phyloP scores from a whole-genome alignment of 2,797 vertebrate genomes.

The Bradypus variegatus region DNA sequence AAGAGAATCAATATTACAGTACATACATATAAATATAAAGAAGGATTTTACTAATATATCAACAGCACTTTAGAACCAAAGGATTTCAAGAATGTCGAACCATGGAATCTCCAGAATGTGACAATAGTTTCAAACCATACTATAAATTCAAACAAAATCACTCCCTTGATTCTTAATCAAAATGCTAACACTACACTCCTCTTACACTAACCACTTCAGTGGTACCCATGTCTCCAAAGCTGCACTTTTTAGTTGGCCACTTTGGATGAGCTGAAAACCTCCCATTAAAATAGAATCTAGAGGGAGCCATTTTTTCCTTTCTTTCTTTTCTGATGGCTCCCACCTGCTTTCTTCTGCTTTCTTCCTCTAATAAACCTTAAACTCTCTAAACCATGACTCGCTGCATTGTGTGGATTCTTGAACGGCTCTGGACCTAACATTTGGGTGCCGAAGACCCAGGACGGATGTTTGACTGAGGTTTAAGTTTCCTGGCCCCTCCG shows the following conservation, averaged over 20 bases:
- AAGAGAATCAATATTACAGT: neutral
- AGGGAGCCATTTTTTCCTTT: too few relatives aligned
- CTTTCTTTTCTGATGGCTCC: too few relatives aligned
- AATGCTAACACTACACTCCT: neutral
- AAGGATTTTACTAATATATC: neutral
- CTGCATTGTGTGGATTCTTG: too few relatives aligned
- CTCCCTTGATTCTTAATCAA: neutral
- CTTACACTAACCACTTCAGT: neutral
- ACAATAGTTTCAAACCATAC: neutral
- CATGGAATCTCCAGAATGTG: neutral
- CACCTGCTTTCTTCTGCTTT: too few relatives aligned
- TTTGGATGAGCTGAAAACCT: neutral
- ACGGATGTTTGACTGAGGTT: too few relatives aligned
- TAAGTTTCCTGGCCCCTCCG: too few relatives aligned
- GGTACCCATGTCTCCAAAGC: neutral
- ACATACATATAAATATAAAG: slow-evolving; percentile 10
- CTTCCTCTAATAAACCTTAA: too few relatives aligned
- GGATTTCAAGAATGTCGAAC: neutral
- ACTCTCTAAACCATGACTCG: too few relatives aligned
- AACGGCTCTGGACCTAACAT: too few relatives aligned
- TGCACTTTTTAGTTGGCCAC: neutral
- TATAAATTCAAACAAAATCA: neutral
- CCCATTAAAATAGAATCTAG: slow-evolving; percentile 21
- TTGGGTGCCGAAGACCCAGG: too few relatives aligned
- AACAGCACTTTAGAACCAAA: slow-evolving; percentile 10